Evolutionary conservation across 2,797 vertebrate species (phyloP).

Genomic region (Heliangelus exortis): DNA sequence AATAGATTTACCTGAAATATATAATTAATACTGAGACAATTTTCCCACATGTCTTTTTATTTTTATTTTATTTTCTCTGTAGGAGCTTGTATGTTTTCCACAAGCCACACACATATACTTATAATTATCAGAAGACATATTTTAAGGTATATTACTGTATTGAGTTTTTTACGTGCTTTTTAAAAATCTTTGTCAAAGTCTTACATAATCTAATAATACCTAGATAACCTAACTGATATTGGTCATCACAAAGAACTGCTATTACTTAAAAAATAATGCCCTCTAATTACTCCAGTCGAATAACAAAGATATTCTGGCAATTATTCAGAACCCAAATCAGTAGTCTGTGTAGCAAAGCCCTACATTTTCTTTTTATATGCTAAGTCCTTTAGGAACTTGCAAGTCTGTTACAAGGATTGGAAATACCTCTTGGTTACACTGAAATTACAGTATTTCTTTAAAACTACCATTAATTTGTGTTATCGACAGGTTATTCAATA

Average conservation of each 20-base stretch:
- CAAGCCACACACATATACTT: constrained; percentile 82
- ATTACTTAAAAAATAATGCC: neutral
- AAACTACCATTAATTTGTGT: neutral
- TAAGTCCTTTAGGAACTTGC: neutral
- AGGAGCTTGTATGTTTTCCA: constrained; percentile 91
- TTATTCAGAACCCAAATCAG: neutral
- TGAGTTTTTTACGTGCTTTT: neutral
- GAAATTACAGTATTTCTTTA: neutral
- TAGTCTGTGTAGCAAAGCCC: neutral
- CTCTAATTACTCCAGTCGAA: neutral
- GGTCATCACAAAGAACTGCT: neutral
- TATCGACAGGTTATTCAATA: neutral
- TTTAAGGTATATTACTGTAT: constrained; percentile 82
- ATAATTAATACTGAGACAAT: neutral
- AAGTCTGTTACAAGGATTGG: neutral
- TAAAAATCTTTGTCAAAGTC: neutral
- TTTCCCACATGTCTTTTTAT: neutral
- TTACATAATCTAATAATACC: neutral
- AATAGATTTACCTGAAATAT: neutral
- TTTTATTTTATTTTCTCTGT: constrained; percentile 41
- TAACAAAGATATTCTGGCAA: neutral
- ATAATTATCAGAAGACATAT: constrained; percentile 82
- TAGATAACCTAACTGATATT: neutral
- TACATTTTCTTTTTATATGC: neutral
- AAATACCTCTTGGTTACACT: neutral